Evolutionary conservation across 2,888 invertebrate genomes (phyloP), one percentile per base, ranked within the genome.

Genomic region (Macrophya annulata): DNA sequence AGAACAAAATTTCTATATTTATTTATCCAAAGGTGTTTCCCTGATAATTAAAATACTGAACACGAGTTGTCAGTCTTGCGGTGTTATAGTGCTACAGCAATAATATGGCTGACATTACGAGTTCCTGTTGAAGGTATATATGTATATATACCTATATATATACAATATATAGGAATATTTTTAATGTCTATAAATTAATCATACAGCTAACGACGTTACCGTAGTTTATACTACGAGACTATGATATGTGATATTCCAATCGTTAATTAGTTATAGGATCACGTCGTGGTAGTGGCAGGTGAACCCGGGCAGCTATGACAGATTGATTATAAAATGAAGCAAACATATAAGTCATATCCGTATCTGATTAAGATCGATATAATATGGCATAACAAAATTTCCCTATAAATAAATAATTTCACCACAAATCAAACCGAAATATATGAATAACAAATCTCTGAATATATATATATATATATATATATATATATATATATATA

Each of bases 41-140:
- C 68, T 68, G 31, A 68, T 15, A 68, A 68, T 68, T 68, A 68
- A 68, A 68, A 68, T 68, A 68, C 68, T 25, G 37, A 37, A 68
- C 68, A 68, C 68, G 68, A 37, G 1, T 68, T 37, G 68, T 68
- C n/a, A 55, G 17, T 37, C 37, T 17, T 68, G 68, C 37, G 8
- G 2, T 37, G 25, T 9, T 21, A 9, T 10, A 62, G 55, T 62
- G 62, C n/a, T n/a, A n/a, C 62, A 62, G 71, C 71, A n/a, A 43
- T 43, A 43, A 31, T 62, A 48, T 12, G 10, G 48, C 48, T 48
- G 48, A 1, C 62, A n/a, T 31, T 31, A 10, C 4, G 12, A 48
- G 48, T 48, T 48, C 12, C 48, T 48, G 48, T 31, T 31, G 3
- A 1, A 31, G 31, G 31, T 37, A 31, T 0, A 65, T 65, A 65